phyloP scores from a whole-genome alignment of 1,140 invertebrate species.

The Cotesia glomerata region DNA sequence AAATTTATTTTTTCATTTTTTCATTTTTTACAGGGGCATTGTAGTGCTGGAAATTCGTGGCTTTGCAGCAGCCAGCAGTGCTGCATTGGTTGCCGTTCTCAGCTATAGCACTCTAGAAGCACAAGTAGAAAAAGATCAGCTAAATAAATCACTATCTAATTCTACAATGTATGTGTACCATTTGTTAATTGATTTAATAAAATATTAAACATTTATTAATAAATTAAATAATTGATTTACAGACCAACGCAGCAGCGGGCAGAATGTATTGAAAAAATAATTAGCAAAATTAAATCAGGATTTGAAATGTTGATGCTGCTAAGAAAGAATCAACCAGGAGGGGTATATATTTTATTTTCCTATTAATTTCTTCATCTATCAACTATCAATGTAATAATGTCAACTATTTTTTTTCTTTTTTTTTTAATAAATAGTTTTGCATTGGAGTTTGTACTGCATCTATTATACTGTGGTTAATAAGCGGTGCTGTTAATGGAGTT shows the following conservation, averaged over 20 bases:
- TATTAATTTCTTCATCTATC: neutral
- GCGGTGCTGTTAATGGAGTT: slow-evolving; percentile 45
- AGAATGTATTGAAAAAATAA: slow-evolving; percentile 49
- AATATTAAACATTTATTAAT: slow-evolving; percentile 7
- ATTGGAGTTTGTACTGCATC: slow-evolving; percentile 45
- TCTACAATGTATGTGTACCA: slow-evolving; percentile 40
- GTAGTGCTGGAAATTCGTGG: slow-evolving; percentile 53
- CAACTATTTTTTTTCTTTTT: slow-evolving; percentile 17
- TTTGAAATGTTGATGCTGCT: slow-evolving; percentile 44
- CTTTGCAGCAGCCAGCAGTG: slow-evolving; percentile 59
- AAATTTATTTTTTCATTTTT: neutral
- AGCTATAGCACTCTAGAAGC: slow-evolving; percentile 54
- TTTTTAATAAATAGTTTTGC: slow-evolving; percentile 48
- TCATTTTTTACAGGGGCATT: slow-evolving; percentile 46
- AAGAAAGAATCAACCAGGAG: slow-evolving; percentile 52
- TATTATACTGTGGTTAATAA: slow-evolving; percentile 51
- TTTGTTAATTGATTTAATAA: neutral
- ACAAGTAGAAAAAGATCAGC: slow-evolving; percentile 45
- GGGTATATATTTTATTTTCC: slow-evolving; percentile 38
- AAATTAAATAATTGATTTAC: slow-evolving; percentile 25
- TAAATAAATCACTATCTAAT: slow-evolving; percentile 21
- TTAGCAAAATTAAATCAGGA: slow-evolving; percentile 41
- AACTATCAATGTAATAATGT: slow-evolving; percentile 4
- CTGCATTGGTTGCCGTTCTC: slow-evolving; percentile 52
- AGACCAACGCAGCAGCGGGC: slow-evolving; percentile 42